A percentile compares a stretch with the other conserved stretches of the same genome.
These are phyloP conservation scores for Perdita meconis DNA, from an alignment of 2,888 invertebrate genomes.

Conservation along the genomic window DNA sequence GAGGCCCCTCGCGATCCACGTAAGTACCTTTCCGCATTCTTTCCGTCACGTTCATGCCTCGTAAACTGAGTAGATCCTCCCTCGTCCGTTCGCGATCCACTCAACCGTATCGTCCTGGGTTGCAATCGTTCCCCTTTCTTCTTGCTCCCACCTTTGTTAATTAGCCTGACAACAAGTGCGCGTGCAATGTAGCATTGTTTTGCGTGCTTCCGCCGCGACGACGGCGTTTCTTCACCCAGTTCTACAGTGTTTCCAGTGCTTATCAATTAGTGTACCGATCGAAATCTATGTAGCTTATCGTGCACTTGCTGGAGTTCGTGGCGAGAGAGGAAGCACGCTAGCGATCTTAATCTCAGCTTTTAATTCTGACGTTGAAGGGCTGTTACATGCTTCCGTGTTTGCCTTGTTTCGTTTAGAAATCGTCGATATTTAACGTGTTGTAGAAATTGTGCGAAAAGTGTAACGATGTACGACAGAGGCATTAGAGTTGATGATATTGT, in stretches of 20 bases:
- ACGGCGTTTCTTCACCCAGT: neutral
- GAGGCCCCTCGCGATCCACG: constrained; percentile 75
- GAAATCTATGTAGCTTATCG: no score
- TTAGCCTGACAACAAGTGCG: neutral
- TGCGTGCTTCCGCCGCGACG: neutral
- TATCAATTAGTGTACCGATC: no score
- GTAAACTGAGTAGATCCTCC: neutral
- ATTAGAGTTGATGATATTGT: no score
- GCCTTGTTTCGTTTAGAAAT: constrained; percentile 23
- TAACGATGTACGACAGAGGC: no score
- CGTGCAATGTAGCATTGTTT: neutral
- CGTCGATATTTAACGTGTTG: no score
- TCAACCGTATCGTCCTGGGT: neutral
- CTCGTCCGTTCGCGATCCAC: neutral
- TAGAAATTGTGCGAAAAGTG: no score
- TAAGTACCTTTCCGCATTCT: constrained; percentile 69
- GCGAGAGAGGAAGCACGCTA: no score
- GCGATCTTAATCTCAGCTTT: no score
- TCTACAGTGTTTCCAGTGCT: neutral
- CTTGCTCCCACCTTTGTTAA: neutral
- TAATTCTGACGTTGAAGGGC: no score
- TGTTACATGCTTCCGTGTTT: constrained; percentile 1
- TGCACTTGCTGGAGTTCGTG: no score
- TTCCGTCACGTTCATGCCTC: neutral
- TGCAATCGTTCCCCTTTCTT: neutral